Percentiles rank a stretch among this genome's conserved stretches.
Evolutionary conservation across 1,140 invertebrate genomes (phyloP).

Genomic region (Galleria mellonella): DNA sequence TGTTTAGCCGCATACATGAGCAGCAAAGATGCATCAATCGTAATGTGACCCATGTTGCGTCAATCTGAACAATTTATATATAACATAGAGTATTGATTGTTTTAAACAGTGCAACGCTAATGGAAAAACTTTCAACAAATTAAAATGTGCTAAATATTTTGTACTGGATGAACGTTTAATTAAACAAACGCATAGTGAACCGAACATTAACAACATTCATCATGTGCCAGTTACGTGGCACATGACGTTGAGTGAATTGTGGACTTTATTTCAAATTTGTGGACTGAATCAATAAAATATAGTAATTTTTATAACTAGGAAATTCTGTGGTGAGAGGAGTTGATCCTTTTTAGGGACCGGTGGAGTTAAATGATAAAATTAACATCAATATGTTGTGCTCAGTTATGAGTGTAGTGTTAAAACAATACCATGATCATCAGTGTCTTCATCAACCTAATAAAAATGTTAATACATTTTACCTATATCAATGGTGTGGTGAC

Average conservation of each 20-base stretch:
- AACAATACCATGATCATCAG: slow-evolving; percentile 33
- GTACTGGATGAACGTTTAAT: slow-evolving; percentile 66
- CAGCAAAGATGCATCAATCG: slow-evolving; percentile 38
- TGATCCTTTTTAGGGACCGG: slow-evolving; percentile 57
- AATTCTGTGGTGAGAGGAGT: slow-evolving; percentile 70
- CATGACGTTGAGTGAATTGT: slow-evolving; percentile 53
- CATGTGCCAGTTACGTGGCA: slow-evolving; percentile 38
- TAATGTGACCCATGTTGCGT: slow-evolving; percentile 34
- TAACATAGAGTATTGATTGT: slow-evolving; percentile 63
- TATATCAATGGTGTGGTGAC: slow-evolving; percentile 44
- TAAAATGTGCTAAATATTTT: slow-evolving; percentile 71
- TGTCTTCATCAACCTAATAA: slow-evolving; percentile 35
- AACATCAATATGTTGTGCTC: slow-evolving; percentile 35
- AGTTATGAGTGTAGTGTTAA: slow-evolving; percentile 46
- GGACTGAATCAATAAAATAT: slow-evolving; percentile 66
- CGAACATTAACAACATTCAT: slow-evolving; percentile 55
- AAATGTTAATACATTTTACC: slow-evolving; percentile 21
- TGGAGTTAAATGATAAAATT: slow-evolving; percentile 31
- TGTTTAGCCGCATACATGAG: slow-evolving; percentile 39
- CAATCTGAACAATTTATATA: slow-evolving; percentile 58
- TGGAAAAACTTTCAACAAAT: slow-evolving; percentile 69
- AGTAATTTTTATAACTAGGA: slow-evolving; percentile 69
- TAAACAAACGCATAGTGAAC: slow-evolving; percentile 67
- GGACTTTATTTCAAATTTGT: slow-evolving; percentile 72
- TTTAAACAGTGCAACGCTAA: slow-evolving; percentile 70